Evolutionary conservation across 2,113 vertebrate genomes (phyloP).

Genomic region (Zeus faber): DNA sequence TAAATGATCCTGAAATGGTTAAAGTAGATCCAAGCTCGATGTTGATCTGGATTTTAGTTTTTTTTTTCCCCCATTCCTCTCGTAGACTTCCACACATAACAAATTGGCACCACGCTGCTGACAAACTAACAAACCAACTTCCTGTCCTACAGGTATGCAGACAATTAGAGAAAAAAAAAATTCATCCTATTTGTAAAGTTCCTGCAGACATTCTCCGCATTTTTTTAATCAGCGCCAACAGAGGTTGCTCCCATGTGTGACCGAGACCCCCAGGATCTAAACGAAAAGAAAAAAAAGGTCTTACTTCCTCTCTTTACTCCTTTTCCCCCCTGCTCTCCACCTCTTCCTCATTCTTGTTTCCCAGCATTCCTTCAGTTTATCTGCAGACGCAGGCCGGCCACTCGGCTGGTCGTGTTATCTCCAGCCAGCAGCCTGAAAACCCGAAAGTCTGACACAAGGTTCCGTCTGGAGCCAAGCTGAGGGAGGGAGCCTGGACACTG

Average conservation of each 20-base stretch:
- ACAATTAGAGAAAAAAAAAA: conserved; percentile 60
- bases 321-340: conserved; percentile 14
- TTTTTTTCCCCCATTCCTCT: too few species aligned
- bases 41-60: too few species aligned
- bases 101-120: too few species aligned
- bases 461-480: too few species aligned
- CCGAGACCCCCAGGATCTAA: conserved; percentile 54
- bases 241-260: conserved; percentile 60
- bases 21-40: too few species aligned
- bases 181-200: conserved; percentile 48
- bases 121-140: conserved; percentile 33
- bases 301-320: conserved; percentile 15
- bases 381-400: too few species aligned
- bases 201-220: conserved; percentile 43
- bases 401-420: too few species aligned
- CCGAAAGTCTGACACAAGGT: too few species aligned
- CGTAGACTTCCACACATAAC: too few species aligned
- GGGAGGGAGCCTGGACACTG: too few species aligned
- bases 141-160: conserved; percentile 63
- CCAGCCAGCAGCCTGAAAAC: too few species aligned
- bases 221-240: conserved; percentile 63
- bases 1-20: too few species aligned
- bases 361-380: conserved; percentile 21
- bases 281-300: conserved; percentile 42
- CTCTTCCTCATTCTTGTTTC: conserved; percentile 22